A percentile compares a stretch with the other conserved stretches of the same genome.
These are phyloP conservation scores for Ischnus inquisitorius DNA, from an alignment of 2,888 invertebrate species.

Conservation along the genomic window DNA sequence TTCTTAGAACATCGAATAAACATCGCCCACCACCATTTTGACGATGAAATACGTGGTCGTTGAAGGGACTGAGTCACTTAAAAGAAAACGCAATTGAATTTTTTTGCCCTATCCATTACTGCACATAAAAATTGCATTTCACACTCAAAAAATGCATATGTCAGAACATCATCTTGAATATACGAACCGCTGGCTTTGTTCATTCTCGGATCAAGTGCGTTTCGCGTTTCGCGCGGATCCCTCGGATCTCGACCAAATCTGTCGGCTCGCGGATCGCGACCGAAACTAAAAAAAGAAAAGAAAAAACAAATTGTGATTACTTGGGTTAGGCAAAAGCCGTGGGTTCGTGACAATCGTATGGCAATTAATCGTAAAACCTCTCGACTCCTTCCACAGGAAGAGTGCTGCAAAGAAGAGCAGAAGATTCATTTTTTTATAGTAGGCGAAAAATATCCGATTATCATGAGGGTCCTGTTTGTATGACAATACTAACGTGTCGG, in stretches of 20 bases:
- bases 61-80: too few species aligned
- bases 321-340: constrained; percentile 47
- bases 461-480: not conserved
- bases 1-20: too few species aligned
- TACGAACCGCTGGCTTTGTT: constrained; percentile 86
- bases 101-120: too few species aligned
- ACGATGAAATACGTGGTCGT: too few species aligned
- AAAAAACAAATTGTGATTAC: not conserved
- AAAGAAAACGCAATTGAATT: too few species aligned
- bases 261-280: constrained; percentile 82
- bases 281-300: constrained; percentile 76
- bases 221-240: constrained; percentile 86
- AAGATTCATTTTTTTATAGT: constrained; percentile 66
- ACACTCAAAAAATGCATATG: too few species aligned
- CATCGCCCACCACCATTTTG: too few species aligned
- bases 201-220: constrained; percentile 90
- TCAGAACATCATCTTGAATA: constrained; percentile 26
- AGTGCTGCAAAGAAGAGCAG: constrained; percentile 79
- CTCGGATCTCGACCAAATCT: constrained; percentile 83
- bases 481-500: constrained; percentile 83
- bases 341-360: constrained; percentile 56
- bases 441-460: constrained; percentile 1
- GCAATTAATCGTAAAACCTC: constrained; percentile 79
- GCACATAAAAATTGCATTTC: too few species aligned
- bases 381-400: constrained; percentile 84